Base-by-base conservation (phyloP, 2,797 vertebrate genomes). In the Silurus lanzhouensis region DNA sequence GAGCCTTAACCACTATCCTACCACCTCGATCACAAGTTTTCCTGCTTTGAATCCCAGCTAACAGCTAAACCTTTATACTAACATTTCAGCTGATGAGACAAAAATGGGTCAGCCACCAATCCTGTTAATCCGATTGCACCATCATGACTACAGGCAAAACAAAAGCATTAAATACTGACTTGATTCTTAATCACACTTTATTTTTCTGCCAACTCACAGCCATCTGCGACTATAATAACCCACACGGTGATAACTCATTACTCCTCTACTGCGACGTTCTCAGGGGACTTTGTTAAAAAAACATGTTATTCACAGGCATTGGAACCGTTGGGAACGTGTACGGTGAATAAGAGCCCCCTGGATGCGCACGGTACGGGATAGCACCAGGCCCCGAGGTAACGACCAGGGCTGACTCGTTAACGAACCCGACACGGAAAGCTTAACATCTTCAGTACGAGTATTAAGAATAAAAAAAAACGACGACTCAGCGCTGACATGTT, bases 211-310 rank as follows among this genome's bases (percentile, higher is more conserved):
- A 83, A 80, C 84, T 61, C 38, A 27, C 17, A 58, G 14, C 80
- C 71, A 85, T 78, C 57, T 81, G 82, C 46, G 27, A 80, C 77
- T 84, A 82, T 82, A 82, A 86, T 75, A 44, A 68, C 46, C 46
- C 15, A 55, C 64, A 55, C 60, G 1, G 7, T 58, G 52, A 83
- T 55, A 76, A 76, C 63, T 80, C 10, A 67, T 87, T 82, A 86
- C 46, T 81, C 48, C 75, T 72, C 31, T 72, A 71, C 67, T 31
- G 60, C 15, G 13, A 52, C 5, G 20, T 20, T 31, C 83, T 87
- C 82, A 5, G 15, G 87, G 83, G 87, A 83, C 14, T 74, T 74
- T 63, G 80, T 88, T 88, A 31, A 81, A 86, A 86, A 86, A 88
- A 87, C 87, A 86, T 86, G 87, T 88, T 86, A 68, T 88, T 67